Base-by-base conservation (phyloP, 1,140 invertebrate genomes). In the Macrobrachium rosenbergii region DNA sequence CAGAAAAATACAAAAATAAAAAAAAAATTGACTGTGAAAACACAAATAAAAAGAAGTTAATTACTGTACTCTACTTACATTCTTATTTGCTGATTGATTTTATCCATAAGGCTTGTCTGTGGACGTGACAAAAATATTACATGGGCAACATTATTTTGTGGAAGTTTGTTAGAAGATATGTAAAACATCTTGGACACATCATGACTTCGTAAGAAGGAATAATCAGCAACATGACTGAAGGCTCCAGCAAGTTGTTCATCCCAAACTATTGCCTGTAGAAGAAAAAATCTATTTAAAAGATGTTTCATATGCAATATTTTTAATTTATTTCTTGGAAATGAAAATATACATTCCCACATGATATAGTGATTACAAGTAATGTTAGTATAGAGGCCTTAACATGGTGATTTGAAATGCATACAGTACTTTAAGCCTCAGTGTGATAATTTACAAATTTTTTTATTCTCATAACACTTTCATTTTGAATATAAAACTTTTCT, bases 61-160 rank as follows among this genome's bases (percentile, higher is more conserved):
- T 37, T 37, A 37, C 1, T 37, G 28, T 37, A 37, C 28, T 37
- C 1, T 12, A 90, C 91, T 91, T 92, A 95, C 93, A 94, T 94
- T 83, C 95, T 94, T 45, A 98, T 94, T 92, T 97, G 97, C 80
- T 96, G 94, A 43, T 96, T 96, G 83, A 99, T 95, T 62, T 95
- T 93, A 91, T 98, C 95, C 96, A 99, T 98, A 0, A 98, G 93
- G 80, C 94, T 91, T 28, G 98, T 92, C 90, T 95, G 94, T 10
- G 97, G 96, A 89, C 97, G 93, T 10, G 96, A 94, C 88, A 99
- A 96, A 91, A 98, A 99, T 89, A 99, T 95, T 17, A 99, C 94
- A 92, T 98, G 97, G 89, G 95, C 92, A 76, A 90, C 94, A 21
- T 96, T 95, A 90, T 95, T 94, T 37, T 89, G 89, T 6, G 95